Percentiles rank a stretch among this genome's conserved stretches.
phyloP scores from a whole-genome alignment of 2,888 invertebrate genomes.

The Sepioteuthis lessoniana region DNA sequence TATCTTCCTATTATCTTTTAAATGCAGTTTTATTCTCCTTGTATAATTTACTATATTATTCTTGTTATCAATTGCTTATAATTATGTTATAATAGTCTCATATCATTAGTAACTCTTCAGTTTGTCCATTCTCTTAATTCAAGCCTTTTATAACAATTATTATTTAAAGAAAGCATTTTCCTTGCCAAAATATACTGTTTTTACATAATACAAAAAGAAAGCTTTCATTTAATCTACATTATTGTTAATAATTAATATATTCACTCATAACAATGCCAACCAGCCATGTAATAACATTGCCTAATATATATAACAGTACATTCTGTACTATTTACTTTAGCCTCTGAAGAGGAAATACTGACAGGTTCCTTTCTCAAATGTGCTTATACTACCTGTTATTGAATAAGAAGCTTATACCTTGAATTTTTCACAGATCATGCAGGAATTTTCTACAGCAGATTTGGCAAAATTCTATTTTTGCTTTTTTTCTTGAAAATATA shows the following conservation, averaged over 20 bases:
- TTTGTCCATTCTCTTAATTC: background rate
- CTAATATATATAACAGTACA: background rate
- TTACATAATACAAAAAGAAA: background rate
- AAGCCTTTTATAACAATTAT: background rate
- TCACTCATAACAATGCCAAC: background rate
- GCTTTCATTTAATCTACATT: background rate
- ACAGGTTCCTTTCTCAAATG: background rate
- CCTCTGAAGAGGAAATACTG: background rate
- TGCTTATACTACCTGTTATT: background rate
- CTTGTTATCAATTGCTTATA: too few species aligned
- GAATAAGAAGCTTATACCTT: background rate
- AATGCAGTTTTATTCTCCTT: too few species aligned
- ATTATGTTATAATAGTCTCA: too few species aligned
- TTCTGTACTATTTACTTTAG: too few species aligned
- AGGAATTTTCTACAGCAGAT: conserved; percentile 2
- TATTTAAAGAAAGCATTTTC: background rate
- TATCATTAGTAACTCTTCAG: too few species aligned
- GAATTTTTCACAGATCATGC: background rate
- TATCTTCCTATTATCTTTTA: too few species aligned
- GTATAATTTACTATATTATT: too few species aligned
- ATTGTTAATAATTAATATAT: background rate
- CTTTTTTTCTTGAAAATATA: background rate
- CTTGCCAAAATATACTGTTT: background rate
- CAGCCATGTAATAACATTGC: background rate
- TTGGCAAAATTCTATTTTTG: background rate